Percentiles rank a stretch among this genome's conserved stretches.
Conservation (phyloP, 2,797 vertebrate genomes). For the Pangasius larnaudii region DNA sequence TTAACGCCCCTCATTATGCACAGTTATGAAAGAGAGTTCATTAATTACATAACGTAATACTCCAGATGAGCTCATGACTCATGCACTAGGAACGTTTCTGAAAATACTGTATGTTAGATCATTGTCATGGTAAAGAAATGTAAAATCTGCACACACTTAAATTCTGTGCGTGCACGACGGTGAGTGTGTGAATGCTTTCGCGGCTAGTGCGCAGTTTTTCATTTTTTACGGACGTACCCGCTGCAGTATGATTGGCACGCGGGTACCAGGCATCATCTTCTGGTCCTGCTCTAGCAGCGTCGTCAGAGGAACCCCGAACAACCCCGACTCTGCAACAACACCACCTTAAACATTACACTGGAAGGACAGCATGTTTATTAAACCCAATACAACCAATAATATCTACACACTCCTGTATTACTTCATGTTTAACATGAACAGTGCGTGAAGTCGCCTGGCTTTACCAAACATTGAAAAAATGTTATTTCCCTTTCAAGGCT, state of each 20-base stretch:
- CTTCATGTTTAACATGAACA: not conserved
- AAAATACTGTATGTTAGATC: not conserved
- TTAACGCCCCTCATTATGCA: not conserved
- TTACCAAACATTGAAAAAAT: not conserved
- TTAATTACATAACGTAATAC: not conserved
- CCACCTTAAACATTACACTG: not conserved
- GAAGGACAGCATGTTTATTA: not conserved
- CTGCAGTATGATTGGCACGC: constrained; percentile 91
- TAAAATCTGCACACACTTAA: not conserved
- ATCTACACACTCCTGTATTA: not conserved
- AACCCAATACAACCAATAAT: not conserved
- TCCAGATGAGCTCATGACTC: not conserved
- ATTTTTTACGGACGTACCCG: constrained; percentile 72
- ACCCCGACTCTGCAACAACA: constrained; percentile 82
- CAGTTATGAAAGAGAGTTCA: no score
- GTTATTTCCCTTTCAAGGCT: not conserved
- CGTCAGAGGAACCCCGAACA: constrained; percentile 88
- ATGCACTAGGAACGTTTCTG: not conserved
- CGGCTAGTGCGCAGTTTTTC: not conserved
- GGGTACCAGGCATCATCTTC: constrained; percentile 80
- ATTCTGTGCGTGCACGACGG: no score
- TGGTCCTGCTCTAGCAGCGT: constrained; percentile 93
- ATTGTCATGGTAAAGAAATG: not conserved
- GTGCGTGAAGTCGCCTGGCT: not conserved
- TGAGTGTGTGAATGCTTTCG: not conserved